phyloP scores from a whole-genome alignment of 2,888 invertebrate species.

The Meghimatium bilineatum region DNA sequence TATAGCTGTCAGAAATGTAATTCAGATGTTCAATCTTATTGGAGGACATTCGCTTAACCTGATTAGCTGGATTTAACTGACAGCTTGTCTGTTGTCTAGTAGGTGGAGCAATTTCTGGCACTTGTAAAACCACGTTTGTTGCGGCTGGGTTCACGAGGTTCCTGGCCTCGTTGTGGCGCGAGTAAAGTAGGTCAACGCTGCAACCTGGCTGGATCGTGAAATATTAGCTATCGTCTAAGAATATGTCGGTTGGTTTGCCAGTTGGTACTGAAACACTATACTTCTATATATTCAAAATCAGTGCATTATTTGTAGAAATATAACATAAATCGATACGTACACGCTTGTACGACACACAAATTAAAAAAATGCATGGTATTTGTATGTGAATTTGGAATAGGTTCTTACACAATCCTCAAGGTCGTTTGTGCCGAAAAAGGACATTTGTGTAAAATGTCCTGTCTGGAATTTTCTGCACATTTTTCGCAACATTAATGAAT shows the following conservation, averaged over 20 bases:
- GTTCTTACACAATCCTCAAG: not conserved
- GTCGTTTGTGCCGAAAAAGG: not conserved
- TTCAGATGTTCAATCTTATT: not conserved
- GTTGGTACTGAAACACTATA: not conserved
- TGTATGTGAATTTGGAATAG: not conserved
- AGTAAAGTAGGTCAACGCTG: slow-evolving; percentile 26
- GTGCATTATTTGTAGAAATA: not conserved
- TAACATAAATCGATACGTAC: not conserved
- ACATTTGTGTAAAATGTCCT: not conserved
- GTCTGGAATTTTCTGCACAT: not conserved
- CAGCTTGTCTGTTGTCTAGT: slow-evolving; percentile 16
- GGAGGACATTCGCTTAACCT: not conserved
- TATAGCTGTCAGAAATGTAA: not conserved
- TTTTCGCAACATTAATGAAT: too few relatives aligned
- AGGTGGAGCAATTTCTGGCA: slow-evolving; percentile 18
- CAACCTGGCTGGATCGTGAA: slow-evolving; percentile 6
- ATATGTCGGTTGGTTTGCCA: not conserved
- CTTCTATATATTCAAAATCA: not conserved
- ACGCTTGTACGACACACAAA: not conserved
- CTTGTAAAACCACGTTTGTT: not conserved
- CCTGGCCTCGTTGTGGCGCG: slow-evolving; percentile 26
- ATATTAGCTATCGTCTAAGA: not conserved
- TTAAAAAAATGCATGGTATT: not conserved
- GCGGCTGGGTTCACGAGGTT: not conserved
- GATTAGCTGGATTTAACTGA: slow-evolving; percentile 7